phyloP scores from a whole-genome alignment of 2,797 vertebrate genomes.

The Steatocranus sp. region DNA sequence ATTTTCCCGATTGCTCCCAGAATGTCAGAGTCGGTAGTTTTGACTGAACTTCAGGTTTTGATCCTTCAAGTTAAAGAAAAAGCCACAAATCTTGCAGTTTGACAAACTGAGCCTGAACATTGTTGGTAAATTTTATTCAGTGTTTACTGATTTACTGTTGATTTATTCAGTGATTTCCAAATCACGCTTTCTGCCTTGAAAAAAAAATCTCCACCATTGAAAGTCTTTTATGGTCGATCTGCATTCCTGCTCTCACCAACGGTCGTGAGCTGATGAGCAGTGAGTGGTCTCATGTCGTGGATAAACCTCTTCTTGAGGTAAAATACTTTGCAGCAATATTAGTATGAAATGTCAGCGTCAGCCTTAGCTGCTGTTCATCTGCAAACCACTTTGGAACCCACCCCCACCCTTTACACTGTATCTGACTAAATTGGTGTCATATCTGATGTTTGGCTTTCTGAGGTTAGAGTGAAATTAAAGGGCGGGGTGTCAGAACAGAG shows the following conservation, averaged over 20 bases:
- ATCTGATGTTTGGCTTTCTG: not conserved
- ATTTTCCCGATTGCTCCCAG: not conserved
- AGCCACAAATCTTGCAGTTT: not conserved
- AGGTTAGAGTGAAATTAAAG: not conserved
- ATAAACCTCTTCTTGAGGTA: not conserved
- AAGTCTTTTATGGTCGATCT: not conserved
- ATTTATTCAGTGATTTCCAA: not conserved
- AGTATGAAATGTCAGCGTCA: not conserved
- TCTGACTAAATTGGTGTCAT: not conserved
- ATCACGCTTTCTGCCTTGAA: not conserved
- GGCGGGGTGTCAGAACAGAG: not conserved
- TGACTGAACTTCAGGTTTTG: not conserved
- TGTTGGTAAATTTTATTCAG: not conserved
- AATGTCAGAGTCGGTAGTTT: not conserved
- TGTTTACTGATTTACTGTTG: not conserved
- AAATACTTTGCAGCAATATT: not conserved
- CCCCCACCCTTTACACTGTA: not conserved
- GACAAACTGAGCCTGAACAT: not conserved
- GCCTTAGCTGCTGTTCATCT: not conserved
- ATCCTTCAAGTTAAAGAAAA: not conserved
- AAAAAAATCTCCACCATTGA: not conserved
- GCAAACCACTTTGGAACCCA: not conserved
- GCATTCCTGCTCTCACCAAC: not conserved
- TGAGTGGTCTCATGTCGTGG: rapidly evolving
- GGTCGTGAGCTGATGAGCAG: not conserved